Conservation (phyloP, 1,140 invertebrate species). For the Galendromus occidentalis region DNA sequence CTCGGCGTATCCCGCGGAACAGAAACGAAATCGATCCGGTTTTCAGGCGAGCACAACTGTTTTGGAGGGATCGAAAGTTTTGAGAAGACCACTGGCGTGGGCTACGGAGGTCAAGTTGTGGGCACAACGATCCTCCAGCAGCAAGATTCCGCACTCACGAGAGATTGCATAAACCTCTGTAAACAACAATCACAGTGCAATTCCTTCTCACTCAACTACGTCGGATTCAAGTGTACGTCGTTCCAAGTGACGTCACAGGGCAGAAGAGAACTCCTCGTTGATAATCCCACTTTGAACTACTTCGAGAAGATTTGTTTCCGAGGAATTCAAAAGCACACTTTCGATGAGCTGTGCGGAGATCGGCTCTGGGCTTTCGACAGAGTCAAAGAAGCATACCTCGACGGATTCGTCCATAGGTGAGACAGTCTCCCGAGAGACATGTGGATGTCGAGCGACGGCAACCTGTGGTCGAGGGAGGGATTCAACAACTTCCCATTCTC, state of each 20-base stretch:
- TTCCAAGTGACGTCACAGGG: constrained; percentile 22
- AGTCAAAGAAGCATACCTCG: constrained; percentile 29
- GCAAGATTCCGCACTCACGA: constrained; percentile 29
- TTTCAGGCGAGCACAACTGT: constrained; percentile 22
- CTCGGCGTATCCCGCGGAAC: neutral
- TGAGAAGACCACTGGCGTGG: constrained; percentile 29
- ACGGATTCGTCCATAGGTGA: constrained; percentile 31
- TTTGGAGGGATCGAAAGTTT: constrained; percentile 33
- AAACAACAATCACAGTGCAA: constrained; percentile 28
- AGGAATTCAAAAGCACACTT: constrained; percentile 23
- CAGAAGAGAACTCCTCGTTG: constrained; percentile 25
- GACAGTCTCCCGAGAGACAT: neutral
- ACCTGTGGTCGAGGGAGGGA: no score
- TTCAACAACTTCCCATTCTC: neutral
- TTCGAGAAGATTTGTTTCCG: constrained; percentile 32
- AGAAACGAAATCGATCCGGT: neutral
- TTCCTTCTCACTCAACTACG: constrained; percentile 31
- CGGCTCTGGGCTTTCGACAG: constrained; percentile 34
- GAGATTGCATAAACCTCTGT: constrained; percentile 32
- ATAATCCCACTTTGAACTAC: constrained; percentile 27
- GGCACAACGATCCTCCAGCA: constrained; percentile 25
- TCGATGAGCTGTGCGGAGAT: constrained; percentile 31
- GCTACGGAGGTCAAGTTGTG: constrained; percentile 21
- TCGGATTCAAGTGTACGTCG: constrained; percentile 27
- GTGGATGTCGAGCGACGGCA: no score